Percentiles rank a stretch among this genome's conserved stretches.
These are phyloP conservation scores for Aix galericulata DNA, from an alignment of 2,113 vertebrate species.

Conservation along the genomic window DNA sequence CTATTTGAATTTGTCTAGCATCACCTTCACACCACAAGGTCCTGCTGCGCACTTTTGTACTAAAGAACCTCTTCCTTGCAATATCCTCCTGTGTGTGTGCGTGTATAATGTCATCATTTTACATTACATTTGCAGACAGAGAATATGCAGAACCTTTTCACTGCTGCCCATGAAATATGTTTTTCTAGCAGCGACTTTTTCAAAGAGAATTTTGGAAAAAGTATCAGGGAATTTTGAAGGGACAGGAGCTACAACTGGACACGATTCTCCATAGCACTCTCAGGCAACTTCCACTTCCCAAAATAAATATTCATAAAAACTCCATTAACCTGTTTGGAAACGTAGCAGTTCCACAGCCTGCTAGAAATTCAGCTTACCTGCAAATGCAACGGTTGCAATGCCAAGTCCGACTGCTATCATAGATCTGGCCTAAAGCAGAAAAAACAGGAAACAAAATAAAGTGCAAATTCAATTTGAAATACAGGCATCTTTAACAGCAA, in stretches of 20 bases:
- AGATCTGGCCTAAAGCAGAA: conserved; percentile 78
- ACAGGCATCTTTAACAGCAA: not conserved
- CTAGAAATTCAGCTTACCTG: conserved; percentile 78
- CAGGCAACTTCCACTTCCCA: not conserved
- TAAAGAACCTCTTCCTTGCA: not conserved
- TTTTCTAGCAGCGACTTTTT: not conserved
- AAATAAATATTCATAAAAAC: not conserved
- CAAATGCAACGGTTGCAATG: conserved; percentile 88
- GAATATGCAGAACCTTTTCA: not conserved
- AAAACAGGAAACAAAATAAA: not conserved
- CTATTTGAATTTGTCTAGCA: not conserved
- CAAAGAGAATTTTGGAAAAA: not conserved
- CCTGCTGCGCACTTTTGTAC: not conserved
- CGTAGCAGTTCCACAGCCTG: not conserved
- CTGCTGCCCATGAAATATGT: not conserved
- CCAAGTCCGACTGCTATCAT: conserved; percentile 91
- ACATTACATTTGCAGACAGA: not conserved
- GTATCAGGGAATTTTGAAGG: not conserved
- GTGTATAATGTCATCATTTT: not conserved
- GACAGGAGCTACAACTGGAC: not conserved
- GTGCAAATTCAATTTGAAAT: not conserved
- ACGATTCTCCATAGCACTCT: not conserved
- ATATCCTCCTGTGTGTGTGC: not conserved
- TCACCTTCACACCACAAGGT: not conserved
- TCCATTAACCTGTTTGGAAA: not conserved